These are phyloP conservation scores for Lutraria lutraria DNA, from an alignment of 2,888 invertebrate species.

Conservation along the genomic window DNA sequence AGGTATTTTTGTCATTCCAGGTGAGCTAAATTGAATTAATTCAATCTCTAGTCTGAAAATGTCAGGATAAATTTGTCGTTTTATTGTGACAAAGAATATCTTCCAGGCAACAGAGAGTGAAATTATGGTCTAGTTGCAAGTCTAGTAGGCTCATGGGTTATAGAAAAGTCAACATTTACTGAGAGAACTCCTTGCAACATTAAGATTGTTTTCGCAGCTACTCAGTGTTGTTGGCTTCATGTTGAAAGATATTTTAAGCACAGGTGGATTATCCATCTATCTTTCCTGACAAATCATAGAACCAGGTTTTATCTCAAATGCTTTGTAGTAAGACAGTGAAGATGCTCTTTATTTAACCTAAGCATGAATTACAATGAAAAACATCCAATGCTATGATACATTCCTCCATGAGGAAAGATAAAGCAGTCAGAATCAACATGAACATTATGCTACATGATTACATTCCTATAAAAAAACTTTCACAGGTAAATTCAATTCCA, in stretches of 20 bases:
- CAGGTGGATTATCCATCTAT: slow-evolving; percentile 56
- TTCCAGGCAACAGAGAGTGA: neutral
- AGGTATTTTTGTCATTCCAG: slow-evolving; percentile 11
- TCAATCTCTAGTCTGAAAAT: neutral
- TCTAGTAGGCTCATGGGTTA: slow-evolving; percentile 19
- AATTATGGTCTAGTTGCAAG: neutral
- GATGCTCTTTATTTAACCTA: slow-evolving; percentile 51
- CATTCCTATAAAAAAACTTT: neutral
- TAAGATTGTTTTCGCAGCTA: slow-evolving; percentile 49
- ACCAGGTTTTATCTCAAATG: slow-evolving; percentile 42
- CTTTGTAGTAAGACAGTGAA: slow-evolving; percentile 54
- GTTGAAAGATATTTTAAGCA: slow-evolving; percentile 52
- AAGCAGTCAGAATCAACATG: slow-evolving; percentile 24
- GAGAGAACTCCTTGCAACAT: slow-evolving; percentile 22
- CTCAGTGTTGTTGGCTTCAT: slow-evolving; percentile 37
- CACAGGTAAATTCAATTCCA: slow-evolving; percentile 11
- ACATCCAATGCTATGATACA: slow-evolving; percentile 37
- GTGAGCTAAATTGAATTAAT: slow-evolving; percentile 13
- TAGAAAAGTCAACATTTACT: slow-evolving; percentile 42
- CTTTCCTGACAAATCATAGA: slow-evolving; percentile 54
- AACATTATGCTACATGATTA: slow-evolving; percentile 3
- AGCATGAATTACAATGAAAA: slow-evolving; percentile 54
- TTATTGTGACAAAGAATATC: neutral
- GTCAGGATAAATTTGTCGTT: slow-evolving; percentile 6
- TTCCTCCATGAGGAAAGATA: slow-evolving; percentile 32